Evolutionary conservation across 2,888 invertebrate species (phyloP).

Genomic region (Caenorhabditis sp.): DNA sequence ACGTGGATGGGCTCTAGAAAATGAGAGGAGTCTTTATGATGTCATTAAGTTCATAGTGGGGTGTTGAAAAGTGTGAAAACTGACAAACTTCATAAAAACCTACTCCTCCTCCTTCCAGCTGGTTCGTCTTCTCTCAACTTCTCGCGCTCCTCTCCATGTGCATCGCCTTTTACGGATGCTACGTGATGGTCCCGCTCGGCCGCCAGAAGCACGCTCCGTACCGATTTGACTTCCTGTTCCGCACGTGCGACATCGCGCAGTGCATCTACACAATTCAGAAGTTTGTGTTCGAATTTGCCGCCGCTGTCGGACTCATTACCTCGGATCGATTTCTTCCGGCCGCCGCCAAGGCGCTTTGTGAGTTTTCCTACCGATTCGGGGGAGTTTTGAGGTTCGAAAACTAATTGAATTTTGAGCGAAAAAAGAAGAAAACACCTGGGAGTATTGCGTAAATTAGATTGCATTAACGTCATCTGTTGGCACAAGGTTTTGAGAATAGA

Average conservation of each 20-base stretch:
- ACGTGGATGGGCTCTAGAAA: neutral
- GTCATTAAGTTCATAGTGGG: too few species aligned
- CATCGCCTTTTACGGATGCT: constrained; percentile 77
- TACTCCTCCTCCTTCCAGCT: too few species aligned
- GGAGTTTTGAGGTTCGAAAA: too few species aligned
- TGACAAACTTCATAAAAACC: too few species aligned
- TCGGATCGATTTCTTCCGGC: constrained; percentile 69
- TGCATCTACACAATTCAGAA: constrained; percentile 76
- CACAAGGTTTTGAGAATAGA: too few species aligned
- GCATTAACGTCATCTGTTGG: too few species aligned
- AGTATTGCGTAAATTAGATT: too few species aligned
- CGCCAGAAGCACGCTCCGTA: constrained; percentile 70
- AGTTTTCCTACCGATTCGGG: too few species aligned
- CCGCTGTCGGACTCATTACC: constrained; percentile 69
- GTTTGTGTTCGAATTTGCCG: constrained; percentile 75
- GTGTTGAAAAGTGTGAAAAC: too few species aligned
- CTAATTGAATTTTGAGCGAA: neutral
- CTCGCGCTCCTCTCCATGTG: constrained; percentile 75
- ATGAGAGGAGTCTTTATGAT: neutral
- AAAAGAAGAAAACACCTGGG: neutral
- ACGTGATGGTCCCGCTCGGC: constrained; percentile 76
- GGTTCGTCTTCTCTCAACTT: constrained; percentile 75
- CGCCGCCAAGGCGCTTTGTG: constrained; percentile 74
- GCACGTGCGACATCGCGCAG: constrained; percentile 76
- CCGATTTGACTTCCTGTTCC: constrained; percentile 74